phyloP scores from a whole-genome alignment of 2,888 invertebrate species.

The Platycnemis pennipes region DNA sequence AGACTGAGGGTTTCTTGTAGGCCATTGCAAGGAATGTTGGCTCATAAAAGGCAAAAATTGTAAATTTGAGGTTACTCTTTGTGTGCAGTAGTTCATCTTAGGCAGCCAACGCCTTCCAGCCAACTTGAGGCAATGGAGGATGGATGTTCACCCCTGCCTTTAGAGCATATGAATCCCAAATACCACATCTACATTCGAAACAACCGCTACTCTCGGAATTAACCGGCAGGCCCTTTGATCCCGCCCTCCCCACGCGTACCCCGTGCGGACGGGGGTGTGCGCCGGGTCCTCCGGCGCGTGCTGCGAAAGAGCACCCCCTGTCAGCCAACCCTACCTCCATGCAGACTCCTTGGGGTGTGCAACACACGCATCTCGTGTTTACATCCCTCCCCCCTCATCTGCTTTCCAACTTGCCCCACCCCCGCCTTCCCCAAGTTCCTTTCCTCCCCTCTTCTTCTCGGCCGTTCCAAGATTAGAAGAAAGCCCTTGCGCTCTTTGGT shows the following conservation, averaged over 20 bases:
- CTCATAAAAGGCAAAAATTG: neutral
- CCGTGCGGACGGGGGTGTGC: no score
- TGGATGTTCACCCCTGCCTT: neutral
- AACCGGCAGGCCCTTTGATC: constrained; percentile 16
- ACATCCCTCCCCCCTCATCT: neutral
- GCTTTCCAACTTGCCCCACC: neutral
- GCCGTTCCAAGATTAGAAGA: constrained; percentile 10
- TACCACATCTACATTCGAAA: neutral
- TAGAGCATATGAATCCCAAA: neutral
- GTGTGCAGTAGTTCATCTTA: neutral
- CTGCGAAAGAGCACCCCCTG: no score
- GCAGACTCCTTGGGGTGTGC: neutral
- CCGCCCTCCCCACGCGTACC: neutral
- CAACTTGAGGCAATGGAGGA: neutral
- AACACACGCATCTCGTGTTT: neutral
- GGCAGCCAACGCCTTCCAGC: neutral
- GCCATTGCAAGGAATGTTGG: neutral
- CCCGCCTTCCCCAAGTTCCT: neutral
- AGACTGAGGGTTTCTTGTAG: neutral
- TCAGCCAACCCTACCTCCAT: neutral
- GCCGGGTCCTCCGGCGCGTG: neutral
- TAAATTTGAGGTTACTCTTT: neutral
- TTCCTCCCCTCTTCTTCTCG: neutral
- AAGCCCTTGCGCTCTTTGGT: neutral
- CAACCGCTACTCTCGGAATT: neutral